These are phyloP conservation scores for Bubo scandiacus DNA, from an alignment of 2,113 vertebrate genomes.

Conservation along the genomic window DNA sequence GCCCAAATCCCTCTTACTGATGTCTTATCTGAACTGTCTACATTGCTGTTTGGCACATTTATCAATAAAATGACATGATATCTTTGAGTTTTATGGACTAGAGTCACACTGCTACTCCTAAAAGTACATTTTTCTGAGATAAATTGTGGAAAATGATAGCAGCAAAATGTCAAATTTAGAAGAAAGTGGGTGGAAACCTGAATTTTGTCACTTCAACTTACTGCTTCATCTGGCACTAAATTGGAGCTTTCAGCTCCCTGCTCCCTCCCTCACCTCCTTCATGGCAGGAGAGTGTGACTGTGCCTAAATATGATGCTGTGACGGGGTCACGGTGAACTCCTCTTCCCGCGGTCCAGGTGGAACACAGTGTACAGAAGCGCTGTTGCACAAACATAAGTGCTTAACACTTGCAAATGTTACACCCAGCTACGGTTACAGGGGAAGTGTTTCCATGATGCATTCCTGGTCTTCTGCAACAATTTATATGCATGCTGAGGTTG, in stretches of 20 bases:
- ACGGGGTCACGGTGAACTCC: constrained; percentile 3
- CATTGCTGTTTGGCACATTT: not conserved
- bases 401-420: not conserved
- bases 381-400: constrained; percentile 46
- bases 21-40: not conserved
- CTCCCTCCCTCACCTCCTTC: constrained; percentile 48
- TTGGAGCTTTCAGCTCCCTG: not conserved
- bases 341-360: constrained; percentile 1
- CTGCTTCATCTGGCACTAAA: constrained; percentile 38
- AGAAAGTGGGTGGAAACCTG: constrained; percentile 50
- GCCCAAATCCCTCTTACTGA: not conserved
- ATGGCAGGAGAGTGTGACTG: constrained; percentile 19
- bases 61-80: not conserved
- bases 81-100: not conserved
- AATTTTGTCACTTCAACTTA: constrained; percentile 42
- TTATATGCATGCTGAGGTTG: constrained; percentile 44
- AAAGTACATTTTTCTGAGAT: constrained; percentile 7
- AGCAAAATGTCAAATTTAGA: constrained; percentile 58
- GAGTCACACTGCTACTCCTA: not conserved
- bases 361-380: constrained; percentile 34
- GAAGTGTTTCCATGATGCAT: constrained; percentile 59
- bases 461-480: constrained; percentile 35
- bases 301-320: constrained; percentile 50
- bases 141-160: constrained; percentile 33
- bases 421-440: constrained; percentile 24